Base-by-base conservation (phyloP, 2,888 invertebrate genomes). In the Heteropelma amictum region DNA sequence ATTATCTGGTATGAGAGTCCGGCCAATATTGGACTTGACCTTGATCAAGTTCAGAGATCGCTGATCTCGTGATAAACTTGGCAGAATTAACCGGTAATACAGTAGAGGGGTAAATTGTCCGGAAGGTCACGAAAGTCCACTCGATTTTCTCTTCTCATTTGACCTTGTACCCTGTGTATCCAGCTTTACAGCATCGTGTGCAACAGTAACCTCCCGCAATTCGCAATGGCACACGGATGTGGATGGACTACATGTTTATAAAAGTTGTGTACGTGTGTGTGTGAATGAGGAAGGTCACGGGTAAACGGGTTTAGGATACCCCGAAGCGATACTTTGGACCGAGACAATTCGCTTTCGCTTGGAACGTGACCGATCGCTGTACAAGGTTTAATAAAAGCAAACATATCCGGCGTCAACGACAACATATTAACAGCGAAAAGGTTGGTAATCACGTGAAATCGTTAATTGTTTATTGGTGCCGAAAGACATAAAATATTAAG, bases 221-320 rank as follows among this genome's bases (percentile, higher is more conserved):
- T 77, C 72, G 64, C 77, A 73, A 72, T 70, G n/a, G 64, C 54
- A 63, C 40, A 70, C 70, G 14, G 49, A 56, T 65, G 45, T 40
- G 45, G 49, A 17, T 70, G 12, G 26, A 60, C 28, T 60, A 28
- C n/a, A 12, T 53, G 35, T 53, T 60, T 30, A 23, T 72, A 70
- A 56, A 49, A 12, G 28, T 51, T 17, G 45, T 47, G 23, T 10
- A 12, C 4, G 42, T 6, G 7, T 40, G 26, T 30, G 51, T 51
- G 53, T 40, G 54, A 38, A 74, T 45, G 78, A 77, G 79, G 83
- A 85, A 86, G 86, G 86, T 84, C 86, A 83, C 81, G 82, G 78
- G 79, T 75, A 79, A 86, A 85, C 85, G 82, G 81, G 85, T 86
- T 86, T 85, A 78, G 79, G 77, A 77, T 77, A 79, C 79, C 71